Percentiles rank a stretch among this genome's conserved stretches.
Conservation (phyloP, 2,888 invertebrate species). For the Agonum fuliginosum region DNA sequence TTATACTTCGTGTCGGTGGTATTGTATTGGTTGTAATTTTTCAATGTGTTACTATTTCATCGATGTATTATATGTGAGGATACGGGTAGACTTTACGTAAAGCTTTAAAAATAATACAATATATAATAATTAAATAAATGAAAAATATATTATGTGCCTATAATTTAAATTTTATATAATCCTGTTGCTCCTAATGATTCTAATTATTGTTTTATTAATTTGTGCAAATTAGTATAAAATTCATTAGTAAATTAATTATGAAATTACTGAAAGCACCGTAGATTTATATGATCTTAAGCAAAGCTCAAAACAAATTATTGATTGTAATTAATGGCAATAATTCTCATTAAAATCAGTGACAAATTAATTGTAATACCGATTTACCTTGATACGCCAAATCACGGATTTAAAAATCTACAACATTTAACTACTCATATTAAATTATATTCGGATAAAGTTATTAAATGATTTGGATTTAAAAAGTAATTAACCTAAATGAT, state of each 20-base stretch:
- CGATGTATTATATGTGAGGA: too few species aligned
- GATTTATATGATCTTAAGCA: conserved; percentile 34
- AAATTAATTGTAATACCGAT: conserved; percentile 23
- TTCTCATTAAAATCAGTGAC: neutral
- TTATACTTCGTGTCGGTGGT: too few species aligned
- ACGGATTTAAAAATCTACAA: conserved; percentile 22
- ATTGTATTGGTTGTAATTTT: too few species aligned
- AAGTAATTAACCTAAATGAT: conserved; percentile 39
- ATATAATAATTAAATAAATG: too few species aligned
- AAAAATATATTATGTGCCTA: too few species aligned
- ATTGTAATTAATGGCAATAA: conserved; percentile 32
- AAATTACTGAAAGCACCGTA: neutral
- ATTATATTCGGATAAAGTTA: conserved; percentile 14
- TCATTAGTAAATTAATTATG: conserved; percentile 21
- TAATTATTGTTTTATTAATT: conserved; percentile 21
- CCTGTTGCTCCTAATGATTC: neutral
- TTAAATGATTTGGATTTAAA: conserved; percentile 27
- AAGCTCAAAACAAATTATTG: conserved; percentile 37
- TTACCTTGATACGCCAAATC: neutral
- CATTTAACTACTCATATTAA: conserved; percentile 21
- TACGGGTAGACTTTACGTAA: too few species aligned
- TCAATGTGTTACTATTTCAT: too few species aligned
- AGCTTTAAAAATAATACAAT: too few species aligned
- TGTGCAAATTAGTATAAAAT: conserved; percentile 19
- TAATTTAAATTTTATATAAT: neutral